These are phyloP conservation scores for Gymnosoma rotundatum DNA, from an alignment of 2,888 invertebrate species.

Conservation along the genomic window DNA sequence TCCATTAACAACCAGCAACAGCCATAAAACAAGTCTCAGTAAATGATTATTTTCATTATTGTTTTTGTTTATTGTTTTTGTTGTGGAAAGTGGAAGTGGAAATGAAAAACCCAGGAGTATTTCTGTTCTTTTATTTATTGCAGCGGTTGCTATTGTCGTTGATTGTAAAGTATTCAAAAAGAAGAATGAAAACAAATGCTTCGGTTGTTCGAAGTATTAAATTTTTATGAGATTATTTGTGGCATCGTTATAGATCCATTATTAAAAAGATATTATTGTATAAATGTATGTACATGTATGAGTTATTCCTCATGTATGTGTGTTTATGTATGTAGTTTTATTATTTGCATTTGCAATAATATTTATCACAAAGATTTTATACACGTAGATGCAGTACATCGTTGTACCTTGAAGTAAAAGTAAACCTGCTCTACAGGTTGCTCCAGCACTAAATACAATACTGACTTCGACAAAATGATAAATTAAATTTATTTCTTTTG, in stretches of 20 bases:
- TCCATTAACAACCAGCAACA: background rate
- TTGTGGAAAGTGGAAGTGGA: slow-evolving; percentile 3
- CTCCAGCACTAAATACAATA: background rate
- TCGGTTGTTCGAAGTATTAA: slow-evolving; percentile 18
- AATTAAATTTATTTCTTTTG: slow-evolving; percentile 32
- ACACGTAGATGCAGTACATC: background rate
- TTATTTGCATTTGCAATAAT: slow-evolving; percentile 32
- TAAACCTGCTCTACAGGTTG: slow-evolving; percentile 44
- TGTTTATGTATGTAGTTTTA: background rate
- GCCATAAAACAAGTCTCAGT: slow-evolving; percentile 44
- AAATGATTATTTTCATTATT: slow-evolving; percentile 38
- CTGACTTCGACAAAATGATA: slow-evolving; percentile 1
- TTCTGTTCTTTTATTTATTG: too few relatives aligned
- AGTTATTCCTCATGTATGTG: too few relatives aligned
- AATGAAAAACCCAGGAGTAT: background rate
- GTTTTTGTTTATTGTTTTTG: too few relatives aligned
- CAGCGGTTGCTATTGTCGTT: background rate
- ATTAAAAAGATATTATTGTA: slow-evolving; percentile 33
- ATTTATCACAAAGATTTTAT: slow-evolving; percentile 5
- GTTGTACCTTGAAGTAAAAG: background rate
- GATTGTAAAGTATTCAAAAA: background rate
- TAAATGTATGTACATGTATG: background rate
- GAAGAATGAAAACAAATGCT: background rate
- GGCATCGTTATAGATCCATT: slow-evolving; percentile 57
- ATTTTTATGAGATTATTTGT: slow-evolving; percentile 63